A percentile compares a stretch with the other conserved stretches of the same genome.
These are phyloP conservation scores for Oegoconia quadripuncta DNA, from an alignment of 2,888 invertebrate genomes.

Conservation along the genomic window DNA sequence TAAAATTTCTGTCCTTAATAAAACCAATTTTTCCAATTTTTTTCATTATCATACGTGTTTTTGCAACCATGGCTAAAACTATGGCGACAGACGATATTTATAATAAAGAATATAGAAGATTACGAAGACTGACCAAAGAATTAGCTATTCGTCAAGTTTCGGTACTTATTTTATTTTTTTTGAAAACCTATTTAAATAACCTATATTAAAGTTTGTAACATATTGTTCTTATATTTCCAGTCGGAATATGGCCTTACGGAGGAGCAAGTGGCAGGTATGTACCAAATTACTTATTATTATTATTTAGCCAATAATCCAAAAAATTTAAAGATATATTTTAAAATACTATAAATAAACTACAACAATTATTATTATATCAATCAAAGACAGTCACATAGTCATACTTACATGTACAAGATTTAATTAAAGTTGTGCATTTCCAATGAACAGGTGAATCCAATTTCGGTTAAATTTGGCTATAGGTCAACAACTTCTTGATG, in stretches of 20 bases:
- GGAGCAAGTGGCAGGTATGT: constrained; percentile 91
- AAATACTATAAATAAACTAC: not conserved
- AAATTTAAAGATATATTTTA: not conserved
- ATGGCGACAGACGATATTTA: constrained; percentile 72
- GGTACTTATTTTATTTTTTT: constrained; percentile 55
- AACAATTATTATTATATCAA: not conserved
- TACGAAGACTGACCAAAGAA: constrained; percentile 84
- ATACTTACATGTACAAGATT: not conserved
- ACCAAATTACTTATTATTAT: constrained; percentile 8
- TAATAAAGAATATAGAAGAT: constrained; percentile 83
- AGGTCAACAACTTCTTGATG: too few relatives aligned
- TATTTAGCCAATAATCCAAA: not conserved
- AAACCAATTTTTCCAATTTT: too few relatives aligned
- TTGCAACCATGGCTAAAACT: constrained; percentile 42
- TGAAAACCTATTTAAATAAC: too few relatives aligned
- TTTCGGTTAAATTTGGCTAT: too few relatives aligned
- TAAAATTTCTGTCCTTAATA: too few relatives aligned
- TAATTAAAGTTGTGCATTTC: too few relatives aligned
- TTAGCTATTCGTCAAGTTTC: constrained; percentile 83
- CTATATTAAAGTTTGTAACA: not conserved
- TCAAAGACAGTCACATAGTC: not conserved
- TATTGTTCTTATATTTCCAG: constrained; percentile 76
- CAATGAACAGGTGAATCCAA: too few relatives aligned
- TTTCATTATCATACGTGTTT: too few relatives aligned
- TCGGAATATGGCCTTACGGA: constrained; percentile 92